Percentiles rank a stretch among this genome's conserved stretches.
Evolutionary conservation across 2,797 vertebrate genomes (phyloP).

Genomic region (Gallinago solitaria): DNA sequence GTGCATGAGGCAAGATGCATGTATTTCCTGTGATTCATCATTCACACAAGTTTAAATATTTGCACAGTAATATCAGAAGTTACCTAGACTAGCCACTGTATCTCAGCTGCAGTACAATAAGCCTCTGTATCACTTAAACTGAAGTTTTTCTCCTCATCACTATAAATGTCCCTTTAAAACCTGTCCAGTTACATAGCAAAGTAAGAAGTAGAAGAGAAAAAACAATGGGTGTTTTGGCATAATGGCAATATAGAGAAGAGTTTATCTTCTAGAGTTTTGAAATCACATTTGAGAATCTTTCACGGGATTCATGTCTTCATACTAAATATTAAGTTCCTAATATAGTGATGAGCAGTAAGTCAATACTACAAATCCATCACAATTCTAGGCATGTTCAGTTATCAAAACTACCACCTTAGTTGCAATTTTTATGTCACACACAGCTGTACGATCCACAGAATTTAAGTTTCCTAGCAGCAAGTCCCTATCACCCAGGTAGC

Average conservation of each 20-base stretch:
- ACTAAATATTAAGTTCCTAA: neutral
- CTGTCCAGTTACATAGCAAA: neutral
- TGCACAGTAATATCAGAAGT: neutral
- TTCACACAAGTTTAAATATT: neutral
- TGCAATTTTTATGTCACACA: neutral
- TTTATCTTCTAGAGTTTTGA: neutral
- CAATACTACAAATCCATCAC: neutral
- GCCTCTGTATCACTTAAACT: neutral
- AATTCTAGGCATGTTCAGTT: neutral
- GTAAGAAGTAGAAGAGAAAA: neutral
- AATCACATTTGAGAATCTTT: rapidly evolving
- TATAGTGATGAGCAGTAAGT: neutral
- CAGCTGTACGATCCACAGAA: neutral
- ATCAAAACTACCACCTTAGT: neutral
- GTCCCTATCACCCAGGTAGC: neutral
- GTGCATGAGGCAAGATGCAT: rapidly evolving
- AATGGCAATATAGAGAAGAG: neutral
- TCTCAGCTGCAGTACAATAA: neutral
- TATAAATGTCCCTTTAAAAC: neutral
- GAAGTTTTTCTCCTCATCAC: neutral
- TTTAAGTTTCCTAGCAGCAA: neutral
- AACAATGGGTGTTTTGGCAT: rapidly evolving
- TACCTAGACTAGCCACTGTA: neutral
- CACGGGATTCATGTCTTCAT: neutral
- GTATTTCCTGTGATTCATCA: neutral